Conservation (phyloP, 2,113 vertebrate genomes). For the Ceyx melanurus region DNA sequence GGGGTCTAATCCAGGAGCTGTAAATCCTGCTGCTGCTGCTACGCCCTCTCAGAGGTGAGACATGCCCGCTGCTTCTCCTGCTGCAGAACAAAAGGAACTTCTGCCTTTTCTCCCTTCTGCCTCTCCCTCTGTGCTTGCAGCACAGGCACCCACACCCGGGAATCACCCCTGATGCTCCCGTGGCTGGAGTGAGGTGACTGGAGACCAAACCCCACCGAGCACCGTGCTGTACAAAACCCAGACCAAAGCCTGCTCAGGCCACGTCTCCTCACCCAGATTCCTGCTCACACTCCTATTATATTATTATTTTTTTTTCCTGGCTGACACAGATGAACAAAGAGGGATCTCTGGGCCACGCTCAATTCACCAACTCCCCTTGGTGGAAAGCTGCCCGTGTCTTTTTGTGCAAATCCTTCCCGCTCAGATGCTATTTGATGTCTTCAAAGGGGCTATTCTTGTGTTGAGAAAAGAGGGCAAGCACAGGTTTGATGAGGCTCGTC, state of each 20-base stretch:
- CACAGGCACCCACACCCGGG: background rate
- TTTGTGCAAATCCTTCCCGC: background rate
- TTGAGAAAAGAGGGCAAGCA: background rate
- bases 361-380: background rate
- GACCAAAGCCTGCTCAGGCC: rapidly evolving
- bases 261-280: background rate
- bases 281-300: background rate
- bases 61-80: background rate
- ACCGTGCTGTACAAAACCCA: rapidly evolving
- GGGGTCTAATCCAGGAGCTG: background rate
- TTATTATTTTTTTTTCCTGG: background rate
- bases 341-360: background rate
- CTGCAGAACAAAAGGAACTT: background rate
- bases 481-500: background rate
- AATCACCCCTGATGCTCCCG: background rate
- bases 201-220: background rate
- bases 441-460: conserved; percentile 6
- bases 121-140: background rate
- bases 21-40: background rate
- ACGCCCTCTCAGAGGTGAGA: background rate
- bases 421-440: background rate
- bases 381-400: background rate
- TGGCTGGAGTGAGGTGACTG: rapidly evolving
- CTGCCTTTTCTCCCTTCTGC: too few species aligned
- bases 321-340: background rate